Percentiles rank a stretch among this genome's conserved stretches.
These are phyloP conservation scores for Oryzias javanicus DNA, from an alignment of 2,113 vertebrate species.

Conservation along the genomic window DNA sequence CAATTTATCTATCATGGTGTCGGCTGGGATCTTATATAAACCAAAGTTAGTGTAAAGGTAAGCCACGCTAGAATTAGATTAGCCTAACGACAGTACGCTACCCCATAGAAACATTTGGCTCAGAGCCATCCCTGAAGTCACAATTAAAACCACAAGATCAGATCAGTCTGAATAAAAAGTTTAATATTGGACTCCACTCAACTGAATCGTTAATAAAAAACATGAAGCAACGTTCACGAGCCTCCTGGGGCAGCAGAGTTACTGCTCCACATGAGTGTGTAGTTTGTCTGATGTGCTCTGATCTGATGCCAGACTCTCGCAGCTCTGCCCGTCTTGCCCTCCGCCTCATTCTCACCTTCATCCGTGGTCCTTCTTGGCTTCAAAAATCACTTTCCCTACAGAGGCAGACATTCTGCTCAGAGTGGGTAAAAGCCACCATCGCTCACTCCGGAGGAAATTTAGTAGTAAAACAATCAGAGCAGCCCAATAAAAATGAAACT, in stretches of 20 bases:
- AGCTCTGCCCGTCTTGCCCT: constrained; percentile 17
- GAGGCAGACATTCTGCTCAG: too few relatives aligned
- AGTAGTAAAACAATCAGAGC: too few relatives aligned
- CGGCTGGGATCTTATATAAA: too few relatives aligned
- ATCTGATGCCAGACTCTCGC: constrained; percentile 40
- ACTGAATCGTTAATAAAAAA: background rate
- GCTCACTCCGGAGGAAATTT: too few relatives aligned
- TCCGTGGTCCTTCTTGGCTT: constrained; percentile 23
- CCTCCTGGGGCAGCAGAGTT: constrained; percentile 3
- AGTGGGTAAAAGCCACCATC: too few relatives aligned
- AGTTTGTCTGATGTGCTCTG: constrained; percentile 24
- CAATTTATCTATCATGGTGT: too few relatives aligned
- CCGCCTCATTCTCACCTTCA: constrained; percentile 29
- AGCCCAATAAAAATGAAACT: background rate
- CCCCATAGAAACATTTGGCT: too few relatives aligned
- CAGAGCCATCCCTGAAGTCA: background rate
- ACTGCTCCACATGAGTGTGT: constrained; percentile 10
- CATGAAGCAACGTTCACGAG: constrained; percentile 14
- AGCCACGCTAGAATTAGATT: too few relatives aligned
- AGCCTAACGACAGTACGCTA: too few relatives aligned
- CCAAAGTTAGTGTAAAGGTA: too few relatives aligned
- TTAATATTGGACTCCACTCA: constrained; percentile 25
- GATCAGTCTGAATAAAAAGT: background rate
- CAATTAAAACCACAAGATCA: background rate
- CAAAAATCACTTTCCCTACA: constrained; percentile 6